Evolutionary conservation across 2,113 vertebrate genomes (phyloP).

Genomic region (Colossoma macropomum): DNA sequence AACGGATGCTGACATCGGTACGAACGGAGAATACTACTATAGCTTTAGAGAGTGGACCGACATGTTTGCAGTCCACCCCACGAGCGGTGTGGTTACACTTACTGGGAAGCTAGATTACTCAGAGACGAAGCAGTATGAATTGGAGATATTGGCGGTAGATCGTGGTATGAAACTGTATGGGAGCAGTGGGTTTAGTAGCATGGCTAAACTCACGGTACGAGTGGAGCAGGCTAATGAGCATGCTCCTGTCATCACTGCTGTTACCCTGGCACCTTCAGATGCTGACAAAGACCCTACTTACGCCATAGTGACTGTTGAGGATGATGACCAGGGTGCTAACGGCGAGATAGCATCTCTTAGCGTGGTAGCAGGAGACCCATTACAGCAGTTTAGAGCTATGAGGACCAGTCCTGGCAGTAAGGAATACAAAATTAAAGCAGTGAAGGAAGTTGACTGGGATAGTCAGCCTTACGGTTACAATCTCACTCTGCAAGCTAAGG

Average conservation of each 20-base stretch:
- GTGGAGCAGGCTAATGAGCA: conserved; percentile 92
- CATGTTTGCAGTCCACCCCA: conserved; percentile 95
- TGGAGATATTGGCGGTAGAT: conserved; percentile 96
- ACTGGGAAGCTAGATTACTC: conserved; percentile 89
- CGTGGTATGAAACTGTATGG: conserved; percentile 96
- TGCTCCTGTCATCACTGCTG: conserved; percentile 85
- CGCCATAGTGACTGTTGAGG: conserved; percentile 89
- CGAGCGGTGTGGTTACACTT: conserved; percentile 88
- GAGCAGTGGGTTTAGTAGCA: conserved; percentile 95
- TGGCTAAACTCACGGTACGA: conserved; percentile 88
- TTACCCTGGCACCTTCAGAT: conserved; percentile 82
- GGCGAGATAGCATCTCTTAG: conserved; percentile 93
- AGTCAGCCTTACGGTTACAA: conserved; percentile 92
- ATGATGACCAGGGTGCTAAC: conserved; percentile 88
- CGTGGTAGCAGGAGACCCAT: conserved; percentile 90
- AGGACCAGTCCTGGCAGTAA: conserved; percentile 90
- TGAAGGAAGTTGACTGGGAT: conserved; percentile 87
- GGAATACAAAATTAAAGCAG: conserved; percentile 92
- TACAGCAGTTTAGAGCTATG: conserved; percentile 89
- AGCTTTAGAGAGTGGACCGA: conserved; percentile 96
- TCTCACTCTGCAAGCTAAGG: conserved; percentile 95
- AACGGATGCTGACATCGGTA: conserved; percentile 96
- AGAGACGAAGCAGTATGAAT: conserved; percentile 85
- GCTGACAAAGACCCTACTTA: conserved; percentile 87
- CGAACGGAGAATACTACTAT: conserved; percentile 98